Base-by-base conservation (phyloP, 2,113 vertebrate genomes). In the Pseudopipra pipra region DNA sequence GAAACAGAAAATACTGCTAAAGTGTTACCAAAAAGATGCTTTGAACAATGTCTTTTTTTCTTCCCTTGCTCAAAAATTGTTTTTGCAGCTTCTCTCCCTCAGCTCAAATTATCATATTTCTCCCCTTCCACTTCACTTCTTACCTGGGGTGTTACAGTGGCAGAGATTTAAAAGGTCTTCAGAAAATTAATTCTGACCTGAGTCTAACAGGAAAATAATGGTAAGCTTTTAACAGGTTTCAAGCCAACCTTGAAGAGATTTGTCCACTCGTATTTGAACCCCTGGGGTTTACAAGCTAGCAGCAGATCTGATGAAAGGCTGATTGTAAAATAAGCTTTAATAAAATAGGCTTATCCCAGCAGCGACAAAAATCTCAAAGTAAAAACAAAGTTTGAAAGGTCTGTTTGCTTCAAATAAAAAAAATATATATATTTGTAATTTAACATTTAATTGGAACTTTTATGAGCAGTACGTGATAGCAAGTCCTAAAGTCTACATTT, bases 311-410 rank as follows among this genome's bases (percentile, higher is more conserved):
- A 94, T 92, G 91, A 96, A 97, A 84, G 89, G 11, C 52, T 96
- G 74, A 66, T 95, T 95, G 73, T 78, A 97, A 97, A 97, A 94
- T 77, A 92, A 96, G 56, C 67, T 96, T 62, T 81, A 87, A 91
- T 91, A 90, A 70, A 87, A 70, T 43, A 78, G n/a, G 52, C 17
- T 82, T 93, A 78, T 67, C 56, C 23, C 52, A 62, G n/a, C 46
- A 90, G 75, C 17, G 47, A 56, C 37, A 87, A 93, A 93, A 97
- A 71, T 92, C 72, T 81, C 55, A 72, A 87, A 89, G 49, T 96
- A 95, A 97, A 95, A 97, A 90, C 22, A 54, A 83, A 94, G 33
- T 87, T 91, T 81, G 20, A 87, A 90, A 96, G 63, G 35, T 9
- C 66, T 87, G 28, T 74, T 95, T 86, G 41, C 35, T 85, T 72